phyloP scores from a whole-genome alignment of 2,113 vertebrate species.

The Boleophthalmus pectinirostris region DNA sequence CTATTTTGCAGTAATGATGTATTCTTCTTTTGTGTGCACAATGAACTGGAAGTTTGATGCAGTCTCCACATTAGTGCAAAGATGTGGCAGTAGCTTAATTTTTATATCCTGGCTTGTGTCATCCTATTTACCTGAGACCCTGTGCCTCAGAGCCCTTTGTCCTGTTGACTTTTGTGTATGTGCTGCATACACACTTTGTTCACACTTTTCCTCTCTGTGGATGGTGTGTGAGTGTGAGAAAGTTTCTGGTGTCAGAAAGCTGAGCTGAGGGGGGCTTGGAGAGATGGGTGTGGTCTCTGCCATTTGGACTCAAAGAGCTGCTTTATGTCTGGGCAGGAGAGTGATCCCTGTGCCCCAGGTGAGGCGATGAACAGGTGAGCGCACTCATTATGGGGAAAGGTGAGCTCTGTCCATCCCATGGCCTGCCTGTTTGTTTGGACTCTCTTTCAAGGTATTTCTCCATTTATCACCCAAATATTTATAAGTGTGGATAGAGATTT shows the following conservation, averaged over 20 bases:
- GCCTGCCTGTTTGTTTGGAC: constrained; percentile 40
- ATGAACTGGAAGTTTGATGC: background rate
- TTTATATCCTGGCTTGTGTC: constrained; percentile 58
- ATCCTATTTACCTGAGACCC: constrained; percentile 62
- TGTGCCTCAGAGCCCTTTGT: constrained; percentile 57
- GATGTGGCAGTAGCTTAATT: constrained; percentile 42
- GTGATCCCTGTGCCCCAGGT: constrained; percentile 75
- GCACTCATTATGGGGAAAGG: constrained; percentile 76
- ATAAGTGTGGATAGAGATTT: background rate
- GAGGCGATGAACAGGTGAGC: constrained; percentile 79
- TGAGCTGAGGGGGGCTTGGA: constrained; percentile 23
- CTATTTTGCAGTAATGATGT: background rate
- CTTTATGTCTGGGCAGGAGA: constrained; percentile 68
- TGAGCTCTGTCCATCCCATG: constrained; percentile 66
- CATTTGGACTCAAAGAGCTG: constrained; percentile 58
- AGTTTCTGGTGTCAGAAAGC: constrained; percentile 63
- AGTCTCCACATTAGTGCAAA: constrained; percentile 15
- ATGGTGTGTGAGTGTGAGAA: constrained; percentile 79
- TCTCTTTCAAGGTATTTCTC: constrained; percentile 32
- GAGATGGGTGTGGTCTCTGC: constrained; percentile 24
- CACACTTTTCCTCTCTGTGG: constrained; percentile 8
- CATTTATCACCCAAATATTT: constrained; percentile 47
- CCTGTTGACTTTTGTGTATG: constrained; percentile 39
- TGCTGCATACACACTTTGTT: constrained; percentile 26
- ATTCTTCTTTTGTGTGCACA: constrained; percentile 9